phyloP scores from a whole-genome alignment of 2,888 invertebrate genomes.

The Agonopterix heracliana region DNA sequence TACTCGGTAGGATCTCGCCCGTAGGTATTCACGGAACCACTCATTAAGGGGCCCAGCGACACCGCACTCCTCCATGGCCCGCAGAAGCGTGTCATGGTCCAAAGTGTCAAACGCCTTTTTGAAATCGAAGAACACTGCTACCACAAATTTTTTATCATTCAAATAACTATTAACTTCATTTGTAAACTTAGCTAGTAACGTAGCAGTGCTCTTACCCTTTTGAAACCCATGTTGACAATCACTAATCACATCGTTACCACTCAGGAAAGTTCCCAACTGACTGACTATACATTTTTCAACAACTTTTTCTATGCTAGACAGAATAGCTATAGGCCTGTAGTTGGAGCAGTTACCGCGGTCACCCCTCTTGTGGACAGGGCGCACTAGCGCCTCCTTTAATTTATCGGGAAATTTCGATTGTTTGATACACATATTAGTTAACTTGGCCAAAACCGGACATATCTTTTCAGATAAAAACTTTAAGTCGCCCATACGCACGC shows the following conservation, averaged over 20 bases:
- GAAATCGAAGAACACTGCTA: constrained; percentile 1
- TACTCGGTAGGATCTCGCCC: too few relatives aligned
- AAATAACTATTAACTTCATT: background rate
- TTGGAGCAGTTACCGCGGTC: background rate
- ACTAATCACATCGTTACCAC: too few relatives aligned
- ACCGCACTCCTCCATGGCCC: background rate
- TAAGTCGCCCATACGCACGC: constrained; percentile 9
- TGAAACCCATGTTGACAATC: too few relatives aligned
- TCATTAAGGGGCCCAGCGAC: too few relatives aligned
- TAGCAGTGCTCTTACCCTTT: too few relatives aligned
- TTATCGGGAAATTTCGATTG: constrained; percentile 1
- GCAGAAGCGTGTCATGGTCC: background rate
- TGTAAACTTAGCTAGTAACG: too few relatives aligned
- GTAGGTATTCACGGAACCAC: too few relatives aligned
- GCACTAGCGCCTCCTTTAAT: constrained; percentile 5
- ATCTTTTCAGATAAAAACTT: constrained; percentile 3
- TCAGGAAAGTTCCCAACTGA: too few relatives aligned
- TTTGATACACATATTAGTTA: constrained; percentile 8
- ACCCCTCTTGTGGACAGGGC: constrained; percentile 3
- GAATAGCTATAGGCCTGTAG: constrained; percentile 1
- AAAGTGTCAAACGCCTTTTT: constrained; percentile 2
- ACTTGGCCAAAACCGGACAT: constrained; percentile 6
- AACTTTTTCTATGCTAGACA: constrained; percentile 2
- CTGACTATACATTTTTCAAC: constrained; percentile 1
- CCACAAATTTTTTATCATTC: background rate